Evolutionary conservation across 2,797 vertebrate species (phyloP).

Genomic region (Falco peregrinus): DNA sequence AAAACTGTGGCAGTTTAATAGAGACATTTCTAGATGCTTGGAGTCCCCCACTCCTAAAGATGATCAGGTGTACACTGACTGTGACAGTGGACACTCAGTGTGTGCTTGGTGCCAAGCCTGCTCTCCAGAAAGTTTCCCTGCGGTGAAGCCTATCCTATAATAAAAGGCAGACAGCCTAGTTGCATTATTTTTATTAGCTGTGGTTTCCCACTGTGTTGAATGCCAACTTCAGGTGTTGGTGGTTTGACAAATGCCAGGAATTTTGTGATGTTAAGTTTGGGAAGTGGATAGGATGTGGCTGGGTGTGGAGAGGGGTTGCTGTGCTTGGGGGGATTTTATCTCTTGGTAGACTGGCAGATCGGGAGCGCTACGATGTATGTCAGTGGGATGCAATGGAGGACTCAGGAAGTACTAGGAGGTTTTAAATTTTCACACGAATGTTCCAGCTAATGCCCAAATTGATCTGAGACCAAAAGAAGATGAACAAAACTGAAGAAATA

Average conservation of each 20-base stretch:
- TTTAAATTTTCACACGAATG: not conserved
- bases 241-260: not conserved
- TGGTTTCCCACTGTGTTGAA: not conserved
- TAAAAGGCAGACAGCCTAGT: not conserved
- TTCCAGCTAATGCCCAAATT: not conserved
- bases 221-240: not conserved
- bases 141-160: not conserved
- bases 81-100: not conserved
- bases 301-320: not conserved
- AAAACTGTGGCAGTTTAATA: not conserved
- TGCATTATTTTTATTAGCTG: not conserved
- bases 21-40: not conserved
- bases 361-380: rapidly evolving
- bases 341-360: not conserved
- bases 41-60: not conserved
- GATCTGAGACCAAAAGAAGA: not conserved
- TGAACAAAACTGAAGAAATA: not conserved
- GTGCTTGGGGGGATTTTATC: not conserved
- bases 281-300: not conserved
- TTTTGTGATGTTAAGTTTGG: not conserved
- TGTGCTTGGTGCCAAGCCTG: not conserved
- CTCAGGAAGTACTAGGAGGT: not conserved
- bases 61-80: not conserved
- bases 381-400: not conserved
- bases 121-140: not conserved